These are phyloP conservation scores for Neosalanx taihuensis DNA, from an alignment of 2,797 vertebrate species.

Conservation along the genomic window DNA sequence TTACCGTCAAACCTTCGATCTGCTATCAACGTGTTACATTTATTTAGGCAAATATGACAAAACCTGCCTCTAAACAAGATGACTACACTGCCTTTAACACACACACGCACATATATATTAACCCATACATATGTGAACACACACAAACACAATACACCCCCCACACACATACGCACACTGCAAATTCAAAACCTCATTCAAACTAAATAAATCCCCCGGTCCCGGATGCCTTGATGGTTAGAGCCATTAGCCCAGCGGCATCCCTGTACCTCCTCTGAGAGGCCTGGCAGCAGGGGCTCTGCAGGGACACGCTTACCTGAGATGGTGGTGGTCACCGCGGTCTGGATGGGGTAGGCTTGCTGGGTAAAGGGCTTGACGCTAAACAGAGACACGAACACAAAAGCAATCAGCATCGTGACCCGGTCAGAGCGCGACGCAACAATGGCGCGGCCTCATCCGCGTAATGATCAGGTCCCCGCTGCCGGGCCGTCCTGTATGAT, in stretches of 20 bases:
- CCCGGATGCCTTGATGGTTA: background rate
- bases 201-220: background rate
- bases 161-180: constrained; percentile 27
- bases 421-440: background rate
- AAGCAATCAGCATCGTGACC: background rate
- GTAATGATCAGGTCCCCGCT: background rate
- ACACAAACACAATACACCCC: background rate
- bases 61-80: too few species aligned
- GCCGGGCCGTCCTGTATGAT: background rate
- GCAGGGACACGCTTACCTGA: constrained; percentile 79
- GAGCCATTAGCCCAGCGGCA: background rate
- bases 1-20: too few species aligned
- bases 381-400: constrained; percentile 27
- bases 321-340: constrained; percentile 88
- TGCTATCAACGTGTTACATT: too few species aligned
- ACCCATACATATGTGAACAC: background rate
- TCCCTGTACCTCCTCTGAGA: too few species aligned
- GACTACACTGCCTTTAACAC: too few species aligned
- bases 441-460: background rate
- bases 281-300: too few species aligned
- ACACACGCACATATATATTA: constrained; percentile 9
- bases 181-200: constrained; percentile 9
- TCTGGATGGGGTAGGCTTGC: constrained; percentile 92
- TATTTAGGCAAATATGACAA: too few species aligned
- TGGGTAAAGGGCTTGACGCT: constrained; percentile 97